phyloP scores from a whole-genome alignment of 2,888 invertebrate genomes.

The Eilema sororculum region DNA sequence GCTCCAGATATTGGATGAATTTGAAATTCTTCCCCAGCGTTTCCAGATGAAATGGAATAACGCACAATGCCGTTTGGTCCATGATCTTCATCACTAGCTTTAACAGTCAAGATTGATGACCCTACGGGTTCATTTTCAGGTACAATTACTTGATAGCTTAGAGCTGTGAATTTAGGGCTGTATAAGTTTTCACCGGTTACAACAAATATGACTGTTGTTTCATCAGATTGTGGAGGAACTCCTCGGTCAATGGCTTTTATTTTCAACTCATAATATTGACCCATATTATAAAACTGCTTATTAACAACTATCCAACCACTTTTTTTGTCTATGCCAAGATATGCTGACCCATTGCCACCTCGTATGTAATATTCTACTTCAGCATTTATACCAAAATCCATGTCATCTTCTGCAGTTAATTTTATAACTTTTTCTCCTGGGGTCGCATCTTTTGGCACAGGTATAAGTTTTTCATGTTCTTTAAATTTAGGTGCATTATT shows the following conservation, averaged over 20 bases:
- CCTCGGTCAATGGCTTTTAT: conserved; percentile 95
- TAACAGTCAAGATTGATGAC: conserved; percentile 93
- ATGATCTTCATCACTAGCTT: conserved; percentile 93
- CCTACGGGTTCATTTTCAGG: conserved; percentile 96
- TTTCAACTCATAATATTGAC: conserved; percentile 89
- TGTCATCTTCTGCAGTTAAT: conserved; percentile 91
- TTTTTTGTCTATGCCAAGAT: conserved; percentile 91
- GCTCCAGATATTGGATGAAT: conserved; percentile 93
- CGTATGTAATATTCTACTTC: conserved; percentile 93
- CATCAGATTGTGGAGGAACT: conserved; percentile 94
- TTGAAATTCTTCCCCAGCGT: conserved; percentile 92
- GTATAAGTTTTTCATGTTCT: conserved; percentile 91
- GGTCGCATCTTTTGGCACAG: conserved; percentile 92
- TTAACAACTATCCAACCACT: conserved; percentile 94
- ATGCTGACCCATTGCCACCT: conserved; percentile 92
- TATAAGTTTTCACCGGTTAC: conserved; percentile 94
- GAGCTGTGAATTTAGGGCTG: conserved; percentile 93
- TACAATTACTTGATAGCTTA: conserved; percentile 95
- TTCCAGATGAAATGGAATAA: conserved; percentile 94
- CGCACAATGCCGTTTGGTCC: conserved; percentile 96
- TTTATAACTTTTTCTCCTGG: conserved; percentile 91
- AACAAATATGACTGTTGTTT: conserved; percentile 90
- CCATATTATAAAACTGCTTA: conserved; percentile 86
- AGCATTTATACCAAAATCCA: conserved; percentile 95
- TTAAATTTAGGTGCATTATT: conserved; percentile 96